Base-by-base conservation (phyloP, 2,797 vertebrate species). In the Cephalopachus bancanus region DNA sequence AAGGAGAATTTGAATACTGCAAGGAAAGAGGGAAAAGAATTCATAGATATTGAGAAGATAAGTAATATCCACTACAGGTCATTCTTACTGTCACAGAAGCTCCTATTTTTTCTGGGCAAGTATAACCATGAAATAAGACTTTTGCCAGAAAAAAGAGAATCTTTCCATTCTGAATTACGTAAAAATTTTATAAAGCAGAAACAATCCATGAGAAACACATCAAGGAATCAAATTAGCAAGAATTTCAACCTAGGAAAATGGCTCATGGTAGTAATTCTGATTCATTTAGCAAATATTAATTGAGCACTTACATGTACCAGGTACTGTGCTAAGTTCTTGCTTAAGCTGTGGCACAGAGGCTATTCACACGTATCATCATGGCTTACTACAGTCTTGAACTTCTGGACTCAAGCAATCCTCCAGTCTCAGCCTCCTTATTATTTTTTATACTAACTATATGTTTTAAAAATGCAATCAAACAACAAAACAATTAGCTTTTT, bases 201-300 rank as follows among this genome's bases (percentile, higher is more conserved):
- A 86, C 55, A 78, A 65, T 17, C 20, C 69, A 49, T 79, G n/a
- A 86, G 72, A 83, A 95, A 95, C 30, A 75, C 83, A 19, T 83
- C 74, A 89, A 83, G 44, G 37, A 89, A 60, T 86, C 71, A 93
- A 87, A 80, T 51, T 64, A 84, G 74, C 33, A 83, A 83, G 53
- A 30, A 90, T 81, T 74, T 95, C 59, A 88, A 80, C 26, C 24
- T 26, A 37, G 53, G 55, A 57, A 95, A 91, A 69, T 64, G 28
- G 7, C 51, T 72, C 78, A 80, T 0, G 5, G 16, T 44, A 84
- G 22, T 51, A 37, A 37, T 81, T 95, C 55, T 84, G 20, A 90
- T 71, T 96, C 72, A 74, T 37, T 59, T 55, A 89, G 28, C 28
- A 86, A 96, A 83, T 86, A 74, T 17, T 94, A 53, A 74, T 16